Base-by-base conservation (phyloP, 1,140 invertebrate species). In the Drosophila rhopaloa region DNA sequence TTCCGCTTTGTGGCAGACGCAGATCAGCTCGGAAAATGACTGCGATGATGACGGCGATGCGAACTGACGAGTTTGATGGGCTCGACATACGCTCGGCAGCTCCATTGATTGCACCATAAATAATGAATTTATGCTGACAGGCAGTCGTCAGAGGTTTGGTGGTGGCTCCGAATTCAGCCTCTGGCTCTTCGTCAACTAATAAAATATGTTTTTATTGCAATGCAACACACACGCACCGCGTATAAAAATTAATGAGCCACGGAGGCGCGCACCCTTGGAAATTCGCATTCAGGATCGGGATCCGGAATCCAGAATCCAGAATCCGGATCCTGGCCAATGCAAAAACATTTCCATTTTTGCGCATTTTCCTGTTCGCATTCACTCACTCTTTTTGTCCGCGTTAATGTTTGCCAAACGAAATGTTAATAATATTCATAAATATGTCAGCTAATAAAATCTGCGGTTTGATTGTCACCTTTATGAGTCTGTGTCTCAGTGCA, bases 111-210 rank as follows among this genome's bases (percentile, higher is more conserved):
- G 90, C 90, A 76, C 74, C 90, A 91, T 91, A 91, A 91, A 91
- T 91, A 90, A 91, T 75, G 82, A 91, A 91, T 91, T 91, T 91
- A 91, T 91, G 85, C 68, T 91, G 90, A 91, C 90, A 91, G 85
- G 71, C 82, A 86, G 81, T 90, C 82, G 84, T 88, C 84, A 83
- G 56, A 53, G 38, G n/a, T 29, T 62, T 81, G 81, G 61, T 81
- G 74, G 55, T 58, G 41, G 43, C 44, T 65, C 43, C 51, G 62
- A 58, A 14, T 35, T 37, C 35, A 41, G 19, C 37, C 56, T 50
- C 47, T 65, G 61, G 71, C 62, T 86, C 78, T 79, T 86, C 65
- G 79, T 61, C 68, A 85, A 90, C 86, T 86, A 90, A 90, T 90
- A 90, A 90, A 90, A 90, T 90, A 90, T 86, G 79, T 90, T 90